Base-by-base conservation (phyloP, 2,888 invertebrate species). In the Pachymerium ferrugineum region DNA sequence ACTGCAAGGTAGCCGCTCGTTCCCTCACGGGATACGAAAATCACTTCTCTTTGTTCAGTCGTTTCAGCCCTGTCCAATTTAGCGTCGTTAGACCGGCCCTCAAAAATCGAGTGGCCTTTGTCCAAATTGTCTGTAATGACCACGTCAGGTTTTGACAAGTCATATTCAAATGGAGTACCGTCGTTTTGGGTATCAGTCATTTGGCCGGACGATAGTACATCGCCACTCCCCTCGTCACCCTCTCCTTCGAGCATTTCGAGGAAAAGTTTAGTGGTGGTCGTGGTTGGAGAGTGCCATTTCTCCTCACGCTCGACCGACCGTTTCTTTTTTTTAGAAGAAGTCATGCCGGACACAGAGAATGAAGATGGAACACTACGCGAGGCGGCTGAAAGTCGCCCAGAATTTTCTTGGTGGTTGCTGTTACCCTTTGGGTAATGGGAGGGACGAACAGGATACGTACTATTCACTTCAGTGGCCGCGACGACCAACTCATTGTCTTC, bases 401-500 rank as follows among this genome's bases (percentile, higher is more conserved):
- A 38, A 14, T 19, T 47, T 19, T 28, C 33, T 38, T 35, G 29
- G 19, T 47, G 54, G 30, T 73, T 42, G 72, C 22, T 42, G 72
- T 72, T 72, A 72, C 72, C 73, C 31, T 62, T 73, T 62, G 73
- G 73, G 25, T 31, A 67, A 25, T 25, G 12, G 22, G 35, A 35
- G 73, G 67, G 29, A 69, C 33, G 33, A 31, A 29, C 35, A 42
- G 62, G 72, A 70, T 74, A 75, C 75, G 71, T 75, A 76, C 77
- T 74, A 73, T 76, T 76, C 73, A 74, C 76, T 33, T 73, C 69
- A 19, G 73, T 70, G 22, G 73, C 73, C 72, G 72, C 67, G 69
- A 71, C 68, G 42, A 72, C 38, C 30, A 54, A 29, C 62, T 76
- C 77, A 76, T 76, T 76, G 75, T 78, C 77, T 75, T 79, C 78